A percentile compares a stretch with the other conserved stretches of the same genome.
These are phyloP conservation scores for Drosophila birchii DNA, from an alignment of 2,888 invertebrate genomes.

Conservation along the genomic window DNA sequence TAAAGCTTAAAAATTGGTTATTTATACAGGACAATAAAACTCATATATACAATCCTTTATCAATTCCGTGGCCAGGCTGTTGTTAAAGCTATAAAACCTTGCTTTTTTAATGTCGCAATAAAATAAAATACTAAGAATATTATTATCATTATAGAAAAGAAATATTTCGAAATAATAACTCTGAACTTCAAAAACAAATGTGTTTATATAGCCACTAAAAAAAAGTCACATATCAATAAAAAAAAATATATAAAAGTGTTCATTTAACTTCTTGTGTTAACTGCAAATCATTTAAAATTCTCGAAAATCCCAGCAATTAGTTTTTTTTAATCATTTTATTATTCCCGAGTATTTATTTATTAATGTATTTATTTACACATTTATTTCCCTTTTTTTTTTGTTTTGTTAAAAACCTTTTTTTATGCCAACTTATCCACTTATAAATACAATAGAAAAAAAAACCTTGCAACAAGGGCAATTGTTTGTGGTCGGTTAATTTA, in stretches of 20 bases:
- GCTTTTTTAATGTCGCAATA: neutral
- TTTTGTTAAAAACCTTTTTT: neutral
- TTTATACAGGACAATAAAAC: neutral
- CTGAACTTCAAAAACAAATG: neutral
- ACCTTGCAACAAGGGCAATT: conserved; percentile 26
- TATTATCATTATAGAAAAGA: neutral
- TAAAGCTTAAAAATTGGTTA: neutral
- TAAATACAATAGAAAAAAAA: conserved; percentile 10
- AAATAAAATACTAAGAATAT: neutral
- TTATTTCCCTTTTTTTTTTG: neutral
- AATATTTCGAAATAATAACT: neutral
- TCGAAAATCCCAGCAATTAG: neutral
- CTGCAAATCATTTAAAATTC: neutral
- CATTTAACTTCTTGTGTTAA: neutral
- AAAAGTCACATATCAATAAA: neutral
- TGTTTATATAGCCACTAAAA: neutral
- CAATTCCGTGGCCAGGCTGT: neutral
- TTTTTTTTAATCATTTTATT: conserved; percentile 2
- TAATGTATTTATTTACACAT: neutral
- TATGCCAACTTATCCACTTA: conserved; percentile 10
- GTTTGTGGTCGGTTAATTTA: conserved; percentile 37
- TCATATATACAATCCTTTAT: neutral
- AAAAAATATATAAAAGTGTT: neutral
- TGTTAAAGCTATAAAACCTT: neutral
- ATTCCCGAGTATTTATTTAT: neutral